Evolutionary conservation across 2,113 vertebrate genomes (phyloP).

Genomic region (Prunella fulvescens): DNA sequence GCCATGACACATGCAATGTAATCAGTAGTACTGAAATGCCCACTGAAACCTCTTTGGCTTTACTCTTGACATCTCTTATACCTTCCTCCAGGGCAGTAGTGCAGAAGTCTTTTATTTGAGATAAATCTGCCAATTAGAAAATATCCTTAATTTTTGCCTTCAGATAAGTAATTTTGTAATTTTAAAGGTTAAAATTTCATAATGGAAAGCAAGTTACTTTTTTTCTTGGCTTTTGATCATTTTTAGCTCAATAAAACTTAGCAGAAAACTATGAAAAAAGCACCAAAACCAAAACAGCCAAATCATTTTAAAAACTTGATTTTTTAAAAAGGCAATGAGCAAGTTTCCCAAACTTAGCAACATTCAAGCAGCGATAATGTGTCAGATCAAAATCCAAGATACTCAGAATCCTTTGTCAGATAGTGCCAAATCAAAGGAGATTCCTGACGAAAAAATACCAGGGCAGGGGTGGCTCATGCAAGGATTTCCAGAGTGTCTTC

Average conservation of each 20-base stretch:
- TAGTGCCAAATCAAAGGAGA: background rate
- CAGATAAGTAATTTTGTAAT: background rate
- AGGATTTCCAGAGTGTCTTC: background rate
- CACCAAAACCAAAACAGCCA: background rate
- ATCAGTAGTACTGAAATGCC: background rate
- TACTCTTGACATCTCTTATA: background rate
- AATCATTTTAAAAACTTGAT: background rate
- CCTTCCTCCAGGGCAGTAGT: background rate
- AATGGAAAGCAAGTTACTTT: background rate
- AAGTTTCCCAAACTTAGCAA: background rate
- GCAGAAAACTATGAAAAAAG: background rate
- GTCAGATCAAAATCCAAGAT: background rate
- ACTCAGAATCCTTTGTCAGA: background rate
- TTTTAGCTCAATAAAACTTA: background rate
- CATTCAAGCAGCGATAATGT: background rate
- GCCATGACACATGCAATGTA: background rate
- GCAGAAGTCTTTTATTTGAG: background rate
- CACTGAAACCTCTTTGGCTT: background rate
- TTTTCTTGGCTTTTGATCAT: background rate
- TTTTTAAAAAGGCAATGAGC: background rate
- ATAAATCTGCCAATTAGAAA: background rate
- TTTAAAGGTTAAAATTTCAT: background rate
- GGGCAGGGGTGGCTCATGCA: rapidly evolving
- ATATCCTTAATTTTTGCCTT: background rate
- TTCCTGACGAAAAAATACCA: background rate